A percentile compares a stretch with the other conserved stretches of the same genome.
Conservation (phyloP, 2,797 vertebrate species). For the Erethizon dorsatum region DNA sequence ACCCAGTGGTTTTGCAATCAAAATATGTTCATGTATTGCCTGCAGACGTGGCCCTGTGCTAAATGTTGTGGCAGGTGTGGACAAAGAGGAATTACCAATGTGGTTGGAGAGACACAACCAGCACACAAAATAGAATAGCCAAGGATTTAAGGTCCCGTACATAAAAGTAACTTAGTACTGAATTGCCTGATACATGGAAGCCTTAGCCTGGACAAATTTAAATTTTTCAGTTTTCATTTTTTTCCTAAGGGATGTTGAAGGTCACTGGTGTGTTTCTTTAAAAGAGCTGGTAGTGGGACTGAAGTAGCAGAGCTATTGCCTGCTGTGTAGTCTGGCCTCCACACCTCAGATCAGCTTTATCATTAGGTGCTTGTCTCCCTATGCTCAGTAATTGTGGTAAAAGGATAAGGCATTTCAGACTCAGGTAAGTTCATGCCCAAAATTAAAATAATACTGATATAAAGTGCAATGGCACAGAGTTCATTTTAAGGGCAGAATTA, state of each 20-base stretch:
- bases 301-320: neutral
- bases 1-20: neutral
- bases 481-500: slow-evolving; percentile 32
- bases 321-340: rapidly evolving
- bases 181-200: neutral
- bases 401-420: neutral
- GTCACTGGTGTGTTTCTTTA: neutral
- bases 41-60: neutral
- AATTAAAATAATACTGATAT: neutral
- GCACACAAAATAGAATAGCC: neutral
- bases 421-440: neutral
- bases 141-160: too few relatives aligned
- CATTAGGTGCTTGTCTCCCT: neutral
- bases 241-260: neutral
- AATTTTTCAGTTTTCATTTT: neutral
- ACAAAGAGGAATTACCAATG: too few relatives aligned
- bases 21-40: neutral
- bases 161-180: neutral
- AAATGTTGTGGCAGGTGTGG: rapidly evolving
- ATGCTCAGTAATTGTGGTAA: neutral
- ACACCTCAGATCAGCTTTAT: neutral
- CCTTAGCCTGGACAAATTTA: too few relatives aligned
- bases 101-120: neutral
- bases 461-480: neutral
- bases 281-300: neutral